Evolutionary conservation across 2,888 invertebrate species (phyloP), one percentile per base, ranked within the genome.

Genomic region (Tenthredo amoena): DNA sequence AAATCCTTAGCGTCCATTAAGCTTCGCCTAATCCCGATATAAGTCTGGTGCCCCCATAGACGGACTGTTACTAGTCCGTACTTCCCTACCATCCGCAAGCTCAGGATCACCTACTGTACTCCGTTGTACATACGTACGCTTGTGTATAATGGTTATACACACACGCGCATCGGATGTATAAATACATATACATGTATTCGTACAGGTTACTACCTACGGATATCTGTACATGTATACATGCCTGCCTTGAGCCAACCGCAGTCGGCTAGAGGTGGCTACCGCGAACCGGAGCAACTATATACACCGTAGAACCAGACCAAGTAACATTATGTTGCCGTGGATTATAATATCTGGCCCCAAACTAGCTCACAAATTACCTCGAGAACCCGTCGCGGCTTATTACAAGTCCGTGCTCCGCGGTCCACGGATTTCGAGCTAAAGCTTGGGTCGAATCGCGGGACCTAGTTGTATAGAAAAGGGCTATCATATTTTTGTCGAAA

Each of bases 281-380:
- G 55, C 77, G 50, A 77, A 40, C 77, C 34, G 55, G 43, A 26
- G 77, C 50, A 55, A 31, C 55, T 77, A 47, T 47, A 55, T 77
- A 47, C 31, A 77, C 77, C 77, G 55, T 50, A 77, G 47, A 62
- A 81, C 79, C 79, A 81, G 79, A 81, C 79, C 79, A 37, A 62
- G 58, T 40, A 81, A 89, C 91, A 91, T 90, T 91, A 91, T 90
- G 92, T 91, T 91, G 88, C 90, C 90, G 87, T 88, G 92, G 92
- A 92, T 92, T 92, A 92, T 91, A 89, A 91, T 92, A 91, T 88
- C 89, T 88, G 86, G 89, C 87, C 88, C 89, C 89, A 90, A 92
- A 92, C 91, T 91, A 89, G 89, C 92, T 91, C 92, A 90, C 92
- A 92, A 92, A 92, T 92, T 92, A 92, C 90, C 91, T 90, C 90